Conservation (phyloP, 2,113 vertebrate genomes). For the Zosterops pallidus region DNA sequence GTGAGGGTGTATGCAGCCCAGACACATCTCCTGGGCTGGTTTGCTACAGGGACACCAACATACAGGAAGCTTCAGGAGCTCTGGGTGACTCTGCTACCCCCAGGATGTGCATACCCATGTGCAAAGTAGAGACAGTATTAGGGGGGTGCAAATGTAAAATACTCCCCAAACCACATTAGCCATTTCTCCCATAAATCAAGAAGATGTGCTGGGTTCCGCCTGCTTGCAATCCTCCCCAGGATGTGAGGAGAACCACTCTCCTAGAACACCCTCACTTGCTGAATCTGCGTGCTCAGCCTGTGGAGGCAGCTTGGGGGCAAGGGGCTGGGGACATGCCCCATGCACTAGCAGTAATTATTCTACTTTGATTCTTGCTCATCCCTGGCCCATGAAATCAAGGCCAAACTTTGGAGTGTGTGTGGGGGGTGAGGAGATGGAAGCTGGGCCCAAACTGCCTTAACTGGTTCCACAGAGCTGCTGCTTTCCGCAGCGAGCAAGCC, state of each 20-base stretch:
- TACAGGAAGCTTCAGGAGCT: neutral
- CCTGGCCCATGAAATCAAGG: slow-evolving; percentile 51
- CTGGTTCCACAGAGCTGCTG: slow-evolving; percentile 65
- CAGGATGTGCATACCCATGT: neutral
- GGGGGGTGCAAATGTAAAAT: neutral
- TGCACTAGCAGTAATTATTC: neutral
- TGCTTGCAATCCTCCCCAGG: neutral
- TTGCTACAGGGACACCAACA: neutral
- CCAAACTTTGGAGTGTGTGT: neutral
- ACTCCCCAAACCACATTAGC: neutral
- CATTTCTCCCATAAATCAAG: neutral
- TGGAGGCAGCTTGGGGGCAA: neutral
- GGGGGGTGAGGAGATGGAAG: slow-evolving; percentile 7
- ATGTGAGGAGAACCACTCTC: neutral
- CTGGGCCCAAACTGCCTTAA: slow-evolving; percentile 55
- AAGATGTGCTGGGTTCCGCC: neutral
- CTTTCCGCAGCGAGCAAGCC: slow-evolving; percentile 57
- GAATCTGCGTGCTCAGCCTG: neutral
- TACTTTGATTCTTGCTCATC: slow-evolving; percentile 50
- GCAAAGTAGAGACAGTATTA: neutral
- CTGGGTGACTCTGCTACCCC: neutral
- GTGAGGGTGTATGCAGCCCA: neutral
- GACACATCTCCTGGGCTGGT: neutral
- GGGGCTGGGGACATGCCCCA: neutral
- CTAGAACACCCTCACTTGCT: neutral